These are phyloP conservation scores for Mohoua ochrocephala DNA, from an alignment of 2,113 vertebrate genomes.

Conservation along the genomic window DNA sequence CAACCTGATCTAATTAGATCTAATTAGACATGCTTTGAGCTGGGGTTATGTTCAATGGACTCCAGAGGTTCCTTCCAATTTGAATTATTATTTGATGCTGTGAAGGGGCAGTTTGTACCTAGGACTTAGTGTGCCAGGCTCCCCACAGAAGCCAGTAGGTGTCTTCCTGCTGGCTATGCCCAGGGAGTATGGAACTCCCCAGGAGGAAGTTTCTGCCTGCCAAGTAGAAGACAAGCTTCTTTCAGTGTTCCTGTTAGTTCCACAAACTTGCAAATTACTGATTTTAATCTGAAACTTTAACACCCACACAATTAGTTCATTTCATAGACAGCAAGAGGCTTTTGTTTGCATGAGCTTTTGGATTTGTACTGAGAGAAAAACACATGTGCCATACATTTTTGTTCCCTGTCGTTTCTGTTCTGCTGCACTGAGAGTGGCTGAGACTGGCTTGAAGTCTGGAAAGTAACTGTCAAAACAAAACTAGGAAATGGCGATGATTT, in stretches of 20 bases:
- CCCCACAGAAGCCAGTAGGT: background rate
- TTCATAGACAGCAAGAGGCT: background rate
- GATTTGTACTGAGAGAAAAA: background rate
- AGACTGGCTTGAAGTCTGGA: background rate
- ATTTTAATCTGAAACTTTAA: background rate
- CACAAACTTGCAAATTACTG: background rate
- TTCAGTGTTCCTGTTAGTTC: background rate
- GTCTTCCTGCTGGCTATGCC: background rate
- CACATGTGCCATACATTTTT: fast-evolving
- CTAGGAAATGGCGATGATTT: background rate
- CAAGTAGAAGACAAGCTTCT: background rate
- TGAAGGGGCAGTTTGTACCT: background rate
- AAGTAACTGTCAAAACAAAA: background rate
- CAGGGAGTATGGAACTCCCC: background rate
- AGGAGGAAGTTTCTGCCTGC: background rate
- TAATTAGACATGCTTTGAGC: background rate
- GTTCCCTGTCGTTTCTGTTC: background rate
- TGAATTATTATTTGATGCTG: background rate
- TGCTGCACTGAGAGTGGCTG: background rate
- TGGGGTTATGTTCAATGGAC: background rate
- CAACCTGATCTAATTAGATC: background rate
- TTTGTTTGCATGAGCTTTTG: background rate
- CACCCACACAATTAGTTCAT: background rate
- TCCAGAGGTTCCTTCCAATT: background rate
- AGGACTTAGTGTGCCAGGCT: background rate